A percentile compares a stretch with the other conserved stretches of the same genome.
Conservation (phyloP, 2,113 vertebrate genomes). For the Festucalex cinctus region DNA sequence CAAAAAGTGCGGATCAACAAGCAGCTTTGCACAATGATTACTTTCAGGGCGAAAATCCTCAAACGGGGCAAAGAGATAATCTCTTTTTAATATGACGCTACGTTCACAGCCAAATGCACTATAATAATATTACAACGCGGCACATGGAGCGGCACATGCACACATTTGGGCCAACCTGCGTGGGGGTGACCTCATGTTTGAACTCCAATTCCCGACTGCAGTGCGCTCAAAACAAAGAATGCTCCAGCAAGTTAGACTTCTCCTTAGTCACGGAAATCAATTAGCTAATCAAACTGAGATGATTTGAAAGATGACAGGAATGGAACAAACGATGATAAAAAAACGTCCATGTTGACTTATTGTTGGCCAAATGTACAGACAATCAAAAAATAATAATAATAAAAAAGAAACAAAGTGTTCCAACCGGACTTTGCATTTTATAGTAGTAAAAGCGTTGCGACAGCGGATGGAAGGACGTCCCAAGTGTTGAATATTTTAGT, state of each 20-base stretch:
- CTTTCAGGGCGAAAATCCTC: slow-evolving; percentile 56
- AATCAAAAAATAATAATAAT: not conserved
- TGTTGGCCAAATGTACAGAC: not conserved
- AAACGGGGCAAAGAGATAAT: slow-evolving; percentile 44
- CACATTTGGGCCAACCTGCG: slow-evolving; percentile 33
- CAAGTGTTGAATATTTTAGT: not conserved
- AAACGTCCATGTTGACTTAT: not conserved
- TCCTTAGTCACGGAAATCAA: no score
- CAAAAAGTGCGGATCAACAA: slow-evolving; percentile 43
- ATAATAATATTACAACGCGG: slow-evolving; percentile 17
- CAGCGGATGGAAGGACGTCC: not conserved
- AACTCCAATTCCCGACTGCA: slow-evolving; percentile 13
- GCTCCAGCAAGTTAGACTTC: not conserved
- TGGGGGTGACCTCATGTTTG: slow-evolving; percentile 55
- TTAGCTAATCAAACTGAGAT: no score
- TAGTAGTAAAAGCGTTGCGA: not conserved
- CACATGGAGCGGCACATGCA: slow-evolving; percentile 21
- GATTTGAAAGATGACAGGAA: no score
- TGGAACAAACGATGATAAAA: not conserved
- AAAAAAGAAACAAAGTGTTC: not conserved
- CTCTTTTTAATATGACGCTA: slow-evolving; percentile 56
- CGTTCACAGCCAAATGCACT: slow-evolving; percentile 23
- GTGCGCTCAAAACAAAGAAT: not conserved
- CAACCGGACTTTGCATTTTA: not conserved
- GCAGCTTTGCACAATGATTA: slow-evolving; percentile 51